Conservation (phyloP, 2,113 vertebrate genomes). For the Prochilodus magdalenae region DNA sequence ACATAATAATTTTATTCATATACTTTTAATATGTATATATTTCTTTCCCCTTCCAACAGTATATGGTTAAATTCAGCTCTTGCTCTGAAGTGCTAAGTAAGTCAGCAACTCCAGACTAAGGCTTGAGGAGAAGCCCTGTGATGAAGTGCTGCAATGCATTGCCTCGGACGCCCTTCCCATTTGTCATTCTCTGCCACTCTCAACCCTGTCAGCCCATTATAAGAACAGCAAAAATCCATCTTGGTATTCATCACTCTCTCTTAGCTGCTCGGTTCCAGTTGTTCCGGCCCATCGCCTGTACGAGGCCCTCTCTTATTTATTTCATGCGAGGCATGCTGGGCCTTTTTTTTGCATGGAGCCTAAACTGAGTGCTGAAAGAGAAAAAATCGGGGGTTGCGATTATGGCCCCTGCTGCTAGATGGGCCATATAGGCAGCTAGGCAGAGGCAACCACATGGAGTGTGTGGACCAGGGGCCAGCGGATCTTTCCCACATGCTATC, state of each 20-base stretch:
- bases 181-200: conserved; percentile 20
- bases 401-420: conserved; percentile 29
- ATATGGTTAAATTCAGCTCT: too few species aligned
- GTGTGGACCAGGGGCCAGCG: conserved; percentile 85
- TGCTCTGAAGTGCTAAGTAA: too few species aligned
- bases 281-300: conserved; percentile 33
- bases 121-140: not conserved
- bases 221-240: conserved; percentile 37
- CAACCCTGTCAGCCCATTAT: not conserved
- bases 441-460: conserved; percentile 71
- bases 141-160: conserved; percentile 7
- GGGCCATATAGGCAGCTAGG: conserved; percentile 27
- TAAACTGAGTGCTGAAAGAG: conserved; percentile 39
- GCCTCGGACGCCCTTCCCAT: conserved; percentile 14
- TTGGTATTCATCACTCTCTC: conserved; percentile 36
- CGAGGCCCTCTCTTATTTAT: conserved; percentile 47
- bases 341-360: conserved; percentile 33
- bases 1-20: too few species aligned
- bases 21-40: too few species aligned
- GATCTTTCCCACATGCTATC: conserved; percentile 99
- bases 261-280: conserved; percentile 49
- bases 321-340: conserved; percentile 49
- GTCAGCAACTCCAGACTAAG: too few species aligned
- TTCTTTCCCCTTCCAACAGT: too few species aligned
- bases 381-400: not conserved